These are phyloP conservation scores for Epinotia nisella DNA, from an alignment of 2,888 invertebrate species.

Conservation along the genomic window DNA sequence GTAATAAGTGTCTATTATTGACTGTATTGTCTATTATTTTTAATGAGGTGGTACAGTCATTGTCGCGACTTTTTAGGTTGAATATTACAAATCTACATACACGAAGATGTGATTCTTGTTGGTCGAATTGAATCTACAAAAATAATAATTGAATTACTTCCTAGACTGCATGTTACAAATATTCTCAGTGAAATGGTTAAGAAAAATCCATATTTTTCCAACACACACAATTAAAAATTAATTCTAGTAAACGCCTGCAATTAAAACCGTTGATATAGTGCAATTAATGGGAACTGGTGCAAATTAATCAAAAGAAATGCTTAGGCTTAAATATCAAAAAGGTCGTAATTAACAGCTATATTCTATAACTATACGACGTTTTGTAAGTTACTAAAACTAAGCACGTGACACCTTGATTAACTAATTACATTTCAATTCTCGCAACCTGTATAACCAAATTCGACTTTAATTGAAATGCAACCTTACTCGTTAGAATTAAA, in stretches of 20 bases:
- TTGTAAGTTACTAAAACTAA: background rate
- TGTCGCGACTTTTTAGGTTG: too few species aligned
- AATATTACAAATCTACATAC: too few species aligned
- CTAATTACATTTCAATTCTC: conserved; percentile 44
- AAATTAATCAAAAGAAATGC: conserved; percentile 17
- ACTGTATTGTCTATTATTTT: too few species aligned
- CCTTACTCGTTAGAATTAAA: background rate
- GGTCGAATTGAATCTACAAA: too few species aligned
- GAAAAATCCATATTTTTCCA: too few species aligned
- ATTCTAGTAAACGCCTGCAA: background rate
- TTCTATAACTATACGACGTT: background rate
- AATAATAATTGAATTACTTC: too few species aligned
- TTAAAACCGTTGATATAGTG: conserved; percentile 7
- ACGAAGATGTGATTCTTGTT: too few species aligned
- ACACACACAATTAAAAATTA: background rate
- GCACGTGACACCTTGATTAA: conserved; percentile 50
- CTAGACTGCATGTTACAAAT: too few species aligned
- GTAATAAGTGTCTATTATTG: too few species aligned
- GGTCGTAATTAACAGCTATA: background rate
- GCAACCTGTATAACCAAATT: background rate
- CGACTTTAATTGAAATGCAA: background rate
- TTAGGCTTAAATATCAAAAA: background rate
- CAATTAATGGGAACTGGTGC: background rate
- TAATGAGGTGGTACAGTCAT: too few species aligned
- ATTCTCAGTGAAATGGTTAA: too few species aligned